A percentile compares a stretch with the other conserved stretches of the same genome.
phyloP scores from a whole-genome alignment of 2,888 invertebrate species.

The Heliconius charithonia region DNA sequence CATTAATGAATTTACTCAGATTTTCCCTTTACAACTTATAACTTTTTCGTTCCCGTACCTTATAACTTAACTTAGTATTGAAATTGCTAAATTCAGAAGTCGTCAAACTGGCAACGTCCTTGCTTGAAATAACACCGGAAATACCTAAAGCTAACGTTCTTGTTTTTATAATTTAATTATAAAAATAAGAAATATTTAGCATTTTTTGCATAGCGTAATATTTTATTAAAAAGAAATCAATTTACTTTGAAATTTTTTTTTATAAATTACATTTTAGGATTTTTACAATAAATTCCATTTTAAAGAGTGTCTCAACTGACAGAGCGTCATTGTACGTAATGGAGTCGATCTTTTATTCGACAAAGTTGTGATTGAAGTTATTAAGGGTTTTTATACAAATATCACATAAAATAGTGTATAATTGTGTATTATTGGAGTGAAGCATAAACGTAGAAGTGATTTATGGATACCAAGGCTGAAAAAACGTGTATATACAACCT shows the following conservation, averaged over 20 bases:
- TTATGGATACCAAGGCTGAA: slow-evolving; percentile 66
- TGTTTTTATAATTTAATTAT: slow-evolving; percentile 33
- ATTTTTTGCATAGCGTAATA: not conserved
- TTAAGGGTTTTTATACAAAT: slow-evolving; percentile 63
- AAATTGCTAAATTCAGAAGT: slow-evolving; percentile 79
- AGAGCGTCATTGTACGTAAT: slow-evolving; percentile 87
- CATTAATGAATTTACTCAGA: slow-evolving; percentile 4
- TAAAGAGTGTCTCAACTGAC: slow-evolving; percentile 71
- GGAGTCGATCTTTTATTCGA: slow-evolving; percentile 82
- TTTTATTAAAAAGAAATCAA: not conserved
- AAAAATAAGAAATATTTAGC: not conserved
- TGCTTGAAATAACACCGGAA: slow-evolving; percentile 62
- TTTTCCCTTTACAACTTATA: slow-evolving; percentile 4
- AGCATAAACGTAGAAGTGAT: slow-evolving; percentile 64
- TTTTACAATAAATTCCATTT: slow-evolving; percentile 63
- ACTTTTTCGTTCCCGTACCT: slow-evolving; percentile 31
- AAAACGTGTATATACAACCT: slow-evolving; percentile 71
- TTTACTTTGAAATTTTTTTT: not conserved
- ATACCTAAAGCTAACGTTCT: slow-evolving; percentile 46
- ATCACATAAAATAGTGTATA: slow-evolving; percentile 67
- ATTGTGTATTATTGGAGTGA: slow-evolving; percentile 65
- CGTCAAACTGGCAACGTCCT: slow-evolving; percentile 78
- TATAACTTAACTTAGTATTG: slow-evolving; percentile 40
- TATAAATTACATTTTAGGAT: not conserved
- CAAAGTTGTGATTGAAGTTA: slow-evolving; percentile 64